A percentile compares a stretch with the other conserved stretches of the same genome.
phyloP scores from a whole-genome alignment of 2,797 vertebrate species.

The Sarcophilus harrisii region DNA sequence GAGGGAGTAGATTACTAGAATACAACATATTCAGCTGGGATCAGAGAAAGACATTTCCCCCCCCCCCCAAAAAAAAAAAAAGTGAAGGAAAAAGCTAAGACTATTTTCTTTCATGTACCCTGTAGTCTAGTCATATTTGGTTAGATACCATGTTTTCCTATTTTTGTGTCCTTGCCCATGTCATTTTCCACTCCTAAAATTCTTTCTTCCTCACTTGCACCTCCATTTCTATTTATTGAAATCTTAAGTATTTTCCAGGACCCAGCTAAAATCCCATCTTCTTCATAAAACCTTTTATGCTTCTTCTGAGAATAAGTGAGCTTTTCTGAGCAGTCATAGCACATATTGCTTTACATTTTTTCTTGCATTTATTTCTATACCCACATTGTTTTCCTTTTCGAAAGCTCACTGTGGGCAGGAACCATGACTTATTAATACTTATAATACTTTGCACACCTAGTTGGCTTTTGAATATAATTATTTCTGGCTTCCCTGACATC shows the following conservation, averaged over 20 bases:
- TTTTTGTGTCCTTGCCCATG: neutral
- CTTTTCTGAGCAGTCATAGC: neutral
- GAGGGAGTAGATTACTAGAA: neutral
- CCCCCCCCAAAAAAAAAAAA: neutral
- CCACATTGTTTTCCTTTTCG: neutral
- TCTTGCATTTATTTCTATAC: neutral
- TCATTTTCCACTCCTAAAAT: neutral
- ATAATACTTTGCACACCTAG: neutral
- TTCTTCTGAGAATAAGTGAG: neutral
- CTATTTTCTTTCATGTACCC: neutral
- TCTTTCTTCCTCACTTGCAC: neutral
- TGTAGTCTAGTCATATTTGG: neutral
- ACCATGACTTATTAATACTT: neutral
- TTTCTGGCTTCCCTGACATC: slow-evolving; percentile 59
- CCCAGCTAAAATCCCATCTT: neutral
- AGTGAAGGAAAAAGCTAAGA: neutral
- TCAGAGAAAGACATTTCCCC: neutral
- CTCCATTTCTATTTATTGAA: neutral
- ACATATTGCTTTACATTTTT: neutral
- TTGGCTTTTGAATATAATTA: slow-evolving; percentile 21
- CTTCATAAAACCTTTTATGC: neutral
- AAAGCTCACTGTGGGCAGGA: neutral
- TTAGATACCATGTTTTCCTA: neutral
- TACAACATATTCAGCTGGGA: neutral
- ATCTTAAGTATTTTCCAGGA: neutral